Base-by-base conservation (phyloP, 1,140 invertebrate genomes). In the Plutomurus gul region DNA sequence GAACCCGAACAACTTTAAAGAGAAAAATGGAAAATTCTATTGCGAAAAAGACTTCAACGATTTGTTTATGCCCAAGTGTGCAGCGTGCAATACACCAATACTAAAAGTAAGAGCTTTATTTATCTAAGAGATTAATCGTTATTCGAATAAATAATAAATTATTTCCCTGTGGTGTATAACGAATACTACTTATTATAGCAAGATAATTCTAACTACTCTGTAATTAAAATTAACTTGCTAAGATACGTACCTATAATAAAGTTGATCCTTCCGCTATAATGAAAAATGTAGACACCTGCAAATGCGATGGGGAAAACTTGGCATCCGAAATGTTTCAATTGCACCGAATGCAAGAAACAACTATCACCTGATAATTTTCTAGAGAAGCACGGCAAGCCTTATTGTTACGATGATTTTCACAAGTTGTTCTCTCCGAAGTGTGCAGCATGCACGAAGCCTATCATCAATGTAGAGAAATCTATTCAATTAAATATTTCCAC, bases 351-450 rank as follows among this genome's bases (percentile, higher is more conserved):
- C 85, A 87, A 89, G n/a, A 85, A 88, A 27, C 87, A 89, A 78
- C 86, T 92, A 10, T 90, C 90, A 8, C 90, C 90, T 37, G 86
- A 88, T 75, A 91, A 90, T 84, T 92, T 92, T 85, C 92, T 91
- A 82, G 92, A 92, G 84, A 85, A 90, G 36, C 89, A 90, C 78
- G 88, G 88, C n/a, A 85, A 87, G 51, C 90, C 91, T 1, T 92
- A 90, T 84, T 92, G 91, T 85, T 91, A 92, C 84, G 85, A 86
- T 56, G 91, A 92, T 84, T 92, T 91, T 84, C 91, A 92, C 84
- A 87, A 88, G 37, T 86, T 91, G 78, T 92, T 92, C 86, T 90
- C 91, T 75, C 91, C 91, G 0, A 86, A 89, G 79, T 92, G 91
- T 86, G 87, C 87, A 60, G 89, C 89, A 82, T 92, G 91, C 85